Percentiles rank a stretch among this genome's conserved stretches.
Conservation (phyloP, 2,888 invertebrate genomes). For the Temnothorax ravouxi region DNA sequence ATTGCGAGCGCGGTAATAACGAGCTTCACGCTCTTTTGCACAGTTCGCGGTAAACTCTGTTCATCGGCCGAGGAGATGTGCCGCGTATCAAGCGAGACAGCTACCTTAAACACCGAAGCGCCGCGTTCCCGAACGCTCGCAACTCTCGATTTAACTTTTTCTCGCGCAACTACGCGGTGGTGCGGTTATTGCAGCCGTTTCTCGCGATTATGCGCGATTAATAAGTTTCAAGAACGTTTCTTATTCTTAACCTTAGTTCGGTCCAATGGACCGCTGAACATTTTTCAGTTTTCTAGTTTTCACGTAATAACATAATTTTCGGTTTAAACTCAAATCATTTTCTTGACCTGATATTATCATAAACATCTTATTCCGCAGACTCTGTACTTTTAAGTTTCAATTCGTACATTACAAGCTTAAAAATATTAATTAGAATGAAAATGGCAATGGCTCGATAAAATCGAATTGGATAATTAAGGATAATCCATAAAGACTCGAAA, state of each 20-base stretch:
- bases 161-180: background rate
- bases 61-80: background rate
- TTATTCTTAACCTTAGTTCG: background rate
- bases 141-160: conserved; percentile 5
- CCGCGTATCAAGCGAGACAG: background rate
- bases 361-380: too few relatives aligned
- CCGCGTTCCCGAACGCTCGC: background rate
- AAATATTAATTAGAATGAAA: too few relatives aligned
- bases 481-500: too few relatives aligned
- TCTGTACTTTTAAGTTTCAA: too few relatives aligned
- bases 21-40: conserved; percentile 21
- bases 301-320: too few relatives aligned
- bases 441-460: too few relatives aligned
- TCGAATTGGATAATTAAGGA: too few relatives aligned
- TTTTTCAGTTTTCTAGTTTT: too few relatives aligned
- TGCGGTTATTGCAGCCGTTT: background rate
- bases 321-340: too few relatives aligned
- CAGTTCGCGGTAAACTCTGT: conserved; percentile 38
- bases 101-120: conserved; percentile 18
- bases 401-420: too few relatives aligned
- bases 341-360: too few relatives aligned
- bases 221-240: background rate
- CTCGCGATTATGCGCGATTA: background rate
- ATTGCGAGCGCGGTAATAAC: conserved; percentile 25
- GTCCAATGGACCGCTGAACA: too few relatives aligned